Evolutionary conservation across 2,888 invertebrate genomes (phyloP).

Genomic region (Timema cristinae): DNA sequence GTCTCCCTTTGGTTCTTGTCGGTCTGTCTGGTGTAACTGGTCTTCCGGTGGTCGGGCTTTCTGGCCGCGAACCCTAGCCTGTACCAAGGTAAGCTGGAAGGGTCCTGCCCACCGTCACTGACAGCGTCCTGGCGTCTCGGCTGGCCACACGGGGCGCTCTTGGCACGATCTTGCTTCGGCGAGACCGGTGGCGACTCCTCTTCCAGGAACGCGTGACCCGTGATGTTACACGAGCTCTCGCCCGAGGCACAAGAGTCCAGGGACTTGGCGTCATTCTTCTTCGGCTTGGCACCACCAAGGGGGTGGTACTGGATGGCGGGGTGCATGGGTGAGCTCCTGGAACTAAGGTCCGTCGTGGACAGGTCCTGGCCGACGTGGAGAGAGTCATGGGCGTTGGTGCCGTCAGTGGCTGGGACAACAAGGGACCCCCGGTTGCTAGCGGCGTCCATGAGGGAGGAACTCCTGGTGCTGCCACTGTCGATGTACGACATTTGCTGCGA

Average conservation of each 20-base stretch:
- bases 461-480: constrained; percentile 35
- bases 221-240: too few relatives aligned
- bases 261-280: too few relatives aligned
- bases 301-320: too few relatives aligned
- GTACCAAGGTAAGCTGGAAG: not conserved
- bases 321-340: too few relatives aligned
- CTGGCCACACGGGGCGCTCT: too few relatives aligned
- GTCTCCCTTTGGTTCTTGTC: constrained; percentile 16
- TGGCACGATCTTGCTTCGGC: too few relatives aligned
- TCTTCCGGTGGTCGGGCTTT: not conserved
- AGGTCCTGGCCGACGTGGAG: too few relatives aligned
- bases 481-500: constrained; percentile 39
- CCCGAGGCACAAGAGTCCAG: too few relatives aligned
- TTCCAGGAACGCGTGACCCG: too few relatives aligned
- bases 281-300: too few relatives aligned
- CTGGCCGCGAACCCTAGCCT: not conserved
- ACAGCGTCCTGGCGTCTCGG: not conserved
- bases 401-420: constrained; percentile 4
- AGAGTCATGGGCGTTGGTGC: not conserved
- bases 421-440: constrained; percentile 25
- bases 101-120: not conserved
- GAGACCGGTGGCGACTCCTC: too few relatives aligned
- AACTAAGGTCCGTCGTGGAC: too few relatives aligned
- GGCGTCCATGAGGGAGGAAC: constrained; percentile 17
- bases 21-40: not conserved